Base-by-base conservation (phyloP, 2,888 invertebrate species). In the Mimumesa dahlbomi region DNA sequence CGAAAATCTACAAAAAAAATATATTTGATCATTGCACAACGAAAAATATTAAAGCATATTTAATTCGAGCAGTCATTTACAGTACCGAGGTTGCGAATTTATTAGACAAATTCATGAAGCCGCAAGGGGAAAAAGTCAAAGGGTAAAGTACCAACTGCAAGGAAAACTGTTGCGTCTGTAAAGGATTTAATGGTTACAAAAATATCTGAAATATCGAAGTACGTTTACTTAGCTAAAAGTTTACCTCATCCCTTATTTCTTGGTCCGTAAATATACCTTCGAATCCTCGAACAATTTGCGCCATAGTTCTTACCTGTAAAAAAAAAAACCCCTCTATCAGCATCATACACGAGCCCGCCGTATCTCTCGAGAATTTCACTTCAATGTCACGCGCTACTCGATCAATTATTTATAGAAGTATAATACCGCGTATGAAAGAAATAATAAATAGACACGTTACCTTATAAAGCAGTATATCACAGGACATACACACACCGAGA, bases 61-160 rank as follows among this genome's bases (percentile, higher is more conserved):
- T 43, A 21, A 6, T 21, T n/a, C n/a, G 6, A 40, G 16, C 5
- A 1, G 16, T 40, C n/a, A 16, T 43, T 43, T 1, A n/a, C 19
- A 7, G 21, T n/a, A 43, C 21, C 21, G 19, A 21, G 9, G 2
- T 43, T 4, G 19, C 11, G 38, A 19, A 46, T 13, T 36, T 40
- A 14, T 46, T 38, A 9, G 75, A 74, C 5, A 81, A 49, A 4
- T 45, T 62, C 11, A 57, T 14, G 29, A 81, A 69, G 16, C 77
- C 78, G 58, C 67, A 70, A 19, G 78, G 71, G 11, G 70, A 52
- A 18, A 82, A 78, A 18, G 22, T 19, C 14, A 81, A 29, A 1
- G 79, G 75, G 40, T 73, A 69, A 21, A 78, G 73, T 22, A 75
- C 46, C 19, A 81, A 62, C 73, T 82, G 82, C 19, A 77, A 21